Evolutionary conservation across 2,113 vertebrate species (phyloP), one percentile per base, ranked within the genome.

Genomic region (Taxidea taxus): DNA sequence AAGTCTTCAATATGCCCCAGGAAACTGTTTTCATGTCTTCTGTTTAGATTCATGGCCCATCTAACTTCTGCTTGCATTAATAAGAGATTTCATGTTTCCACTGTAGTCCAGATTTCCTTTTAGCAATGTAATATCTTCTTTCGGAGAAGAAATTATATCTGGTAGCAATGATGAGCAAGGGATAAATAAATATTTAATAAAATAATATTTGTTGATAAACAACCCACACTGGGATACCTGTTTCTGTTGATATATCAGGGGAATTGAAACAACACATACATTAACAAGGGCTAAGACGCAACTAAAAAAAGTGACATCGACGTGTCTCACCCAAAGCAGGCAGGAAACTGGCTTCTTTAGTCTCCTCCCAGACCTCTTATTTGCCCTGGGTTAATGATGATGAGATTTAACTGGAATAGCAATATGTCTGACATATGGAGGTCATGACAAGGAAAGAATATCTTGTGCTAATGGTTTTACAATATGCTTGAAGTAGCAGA

Each of bases 361-460:
- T 74, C 44, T 90, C 39, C 47, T 92, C 82, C 34, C 34, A 42
- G 91, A 34, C 37, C 60, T 92, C 51, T 75, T 16, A 6, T 20
- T 54, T 49, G 84, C 81, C 91, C 94, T 91, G 90, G 97, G 95
- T 97, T 96, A 98, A 93, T 85, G 83, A 89, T 29, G 85, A 39
- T 92, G 47, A 60, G 34, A n/a, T 95, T 96, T 75, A 39, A 90
- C 83, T 87, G 70, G 25, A 74, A 68, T 0, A 85, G 85, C 90
- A 85, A 86, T 72, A 81, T 92, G 58, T 86, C 84, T 0, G 1
- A 90, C 91, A 77, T 31, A 70, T n/a, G 75, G 94, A 60, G 94
- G 72, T 95, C 97, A 93, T 39, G 44, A 70, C 82, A 78, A 0
- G 3, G 51, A 87, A 84, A 72, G 86, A 49, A 78, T 54, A 12